Evolutionary conservation across 2,113 vertebrate genomes (phyloP).

Genomic region (Phyllopteryx taeniolatus): DNA sequence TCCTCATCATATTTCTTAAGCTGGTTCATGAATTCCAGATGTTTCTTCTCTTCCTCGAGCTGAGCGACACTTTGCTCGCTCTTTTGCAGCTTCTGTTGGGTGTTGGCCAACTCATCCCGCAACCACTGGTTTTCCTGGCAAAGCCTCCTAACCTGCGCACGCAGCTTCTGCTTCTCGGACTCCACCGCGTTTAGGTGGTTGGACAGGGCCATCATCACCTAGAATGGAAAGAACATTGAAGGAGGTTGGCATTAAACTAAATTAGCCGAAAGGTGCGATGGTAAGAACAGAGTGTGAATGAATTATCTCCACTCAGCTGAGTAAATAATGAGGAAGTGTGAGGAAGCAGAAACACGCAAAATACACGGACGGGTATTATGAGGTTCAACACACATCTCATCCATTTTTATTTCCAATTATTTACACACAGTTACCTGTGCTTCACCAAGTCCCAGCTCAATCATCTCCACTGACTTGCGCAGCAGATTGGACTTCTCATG

Average conservation of each 20-base stretch:
- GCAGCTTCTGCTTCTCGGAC: slow-evolving; percentile 97
- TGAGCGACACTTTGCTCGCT: slow-evolving; percentile 96
- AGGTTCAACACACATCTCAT: neutral
- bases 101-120: slow-evolving; percentile 92
- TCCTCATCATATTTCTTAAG: slow-evolving; percentile 97
- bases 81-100: slow-evolving; percentile 96
- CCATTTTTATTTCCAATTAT: neutral
- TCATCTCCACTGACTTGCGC: slow-evolving; percentile 96
- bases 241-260: neutral
- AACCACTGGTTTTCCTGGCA: slow-evolving; percentile 99
- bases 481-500: slow-evolving; percentile 96
- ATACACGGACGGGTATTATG: neutral
- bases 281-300: slow-evolving; percentile 6
- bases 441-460: slow-evolving; percentile 93
- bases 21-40: slow-evolving; percentile 98
- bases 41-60: slow-evolving; percentile 98
- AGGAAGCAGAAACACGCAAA: slow-evolving; percentile 27
- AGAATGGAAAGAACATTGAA: slow-evolving; percentile 13
- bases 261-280: neutral
- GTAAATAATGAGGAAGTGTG: neutral
- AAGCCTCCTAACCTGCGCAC: slow-evolving; percentile 90
- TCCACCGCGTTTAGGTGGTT: slow-evolving; percentile 95
- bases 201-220: slow-evolving; percentile 99
- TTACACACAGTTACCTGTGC: slow-evolving; percentile 80
- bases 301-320: slow-evolving; percentile 28